Base-by-base conservation (phyloP, 64 coral and sea anemone genomes). In the Orbicella faveolata region DNA sequence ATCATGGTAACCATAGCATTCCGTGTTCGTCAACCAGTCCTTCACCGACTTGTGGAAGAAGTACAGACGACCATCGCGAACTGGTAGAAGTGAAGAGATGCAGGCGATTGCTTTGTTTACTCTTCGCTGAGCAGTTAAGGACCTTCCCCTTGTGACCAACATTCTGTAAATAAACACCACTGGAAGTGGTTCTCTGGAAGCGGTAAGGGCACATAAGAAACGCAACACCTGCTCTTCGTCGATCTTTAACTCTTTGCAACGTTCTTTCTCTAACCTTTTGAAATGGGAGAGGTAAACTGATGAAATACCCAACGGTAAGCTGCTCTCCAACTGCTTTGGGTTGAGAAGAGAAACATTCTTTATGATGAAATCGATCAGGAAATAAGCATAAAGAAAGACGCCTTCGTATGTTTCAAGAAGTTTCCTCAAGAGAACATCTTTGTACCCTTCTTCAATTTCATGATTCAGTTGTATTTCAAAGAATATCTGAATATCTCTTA, bases 41-140 rank as follows among this genome's bases (percentile, higher is more conserved):
- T 83, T 74, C 18, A 91, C 70, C 9, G 89, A 63, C 26, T 91
- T 91, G 79, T 91, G 89, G 61, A 91, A 75, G 35, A 76, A 68
- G 21, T 37, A 36, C n/a, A 91, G 67, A 37, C 61, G 70, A 52
- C 74, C 80, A 51, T 91, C 81, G 68, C 65, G 65, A n/a, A 68
- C 23, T 68, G 65, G 65, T n/a, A 68, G 19, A 15, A 68, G 23
- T 23, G 65, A 23, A 23, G 65, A 68, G 65, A n/a, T 19, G 23
- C 65, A 68, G 65, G 65, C 55, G 23, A 23, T 68, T 68, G 65
- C 65, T 68, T 68, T 68, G 65, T 68, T 68, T 18, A 68, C 18
- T n/a, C 5, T 68, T 68, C 65, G 65, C 65, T 23, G 65, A 68
- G 18, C 65, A n/a, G 65, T 20, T 6, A 20, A 68, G 1, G 15